Conservation (phyloP, 2,113 vertebrate genomes). For the Colossoma macropomum region DNA sequence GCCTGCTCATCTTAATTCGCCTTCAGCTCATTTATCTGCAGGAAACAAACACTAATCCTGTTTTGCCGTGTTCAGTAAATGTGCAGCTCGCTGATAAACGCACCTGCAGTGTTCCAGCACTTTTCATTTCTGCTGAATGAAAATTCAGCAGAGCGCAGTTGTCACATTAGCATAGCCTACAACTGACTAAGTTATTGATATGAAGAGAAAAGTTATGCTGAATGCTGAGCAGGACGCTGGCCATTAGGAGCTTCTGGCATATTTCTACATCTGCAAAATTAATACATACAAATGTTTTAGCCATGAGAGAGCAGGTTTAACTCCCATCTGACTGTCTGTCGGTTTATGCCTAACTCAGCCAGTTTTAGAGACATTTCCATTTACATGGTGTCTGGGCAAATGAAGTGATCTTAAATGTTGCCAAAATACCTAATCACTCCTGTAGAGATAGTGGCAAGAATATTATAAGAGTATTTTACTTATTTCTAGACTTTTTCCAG, state of each 20-base stretch:
- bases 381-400: too few relatives aligned
- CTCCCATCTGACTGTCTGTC: too few relatives aligned
- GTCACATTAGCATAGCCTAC: not conserved
- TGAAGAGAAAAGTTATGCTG: too few relatives aligned
- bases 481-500: too few relatives aligned
- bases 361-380: too few relatives aligned
- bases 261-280: not conserved
- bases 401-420: too few relatives aligned
- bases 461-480: too few relatives aligned
- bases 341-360: too few relatives aligned
- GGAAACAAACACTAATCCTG: not conserved
- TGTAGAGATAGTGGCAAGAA: too few relatives aligned
- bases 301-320: too few relatives aligned
- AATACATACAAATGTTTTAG: not conserved
- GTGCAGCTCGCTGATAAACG: not conserved
- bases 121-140: not conserved
- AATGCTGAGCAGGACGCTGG: not conserved
- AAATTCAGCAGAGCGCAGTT: not conserved
- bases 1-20: not conserved
- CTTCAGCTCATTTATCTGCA: not conserved
- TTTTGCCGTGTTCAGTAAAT: not conserved
- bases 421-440: too few relatives aligned
- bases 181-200: not conserved
- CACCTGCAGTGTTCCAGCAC: not conserved
- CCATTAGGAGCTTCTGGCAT: not conserved